Base-by-base conservation (phyloP, 2,113 vertebrate species). In the Tyrannus savana region DNA sequence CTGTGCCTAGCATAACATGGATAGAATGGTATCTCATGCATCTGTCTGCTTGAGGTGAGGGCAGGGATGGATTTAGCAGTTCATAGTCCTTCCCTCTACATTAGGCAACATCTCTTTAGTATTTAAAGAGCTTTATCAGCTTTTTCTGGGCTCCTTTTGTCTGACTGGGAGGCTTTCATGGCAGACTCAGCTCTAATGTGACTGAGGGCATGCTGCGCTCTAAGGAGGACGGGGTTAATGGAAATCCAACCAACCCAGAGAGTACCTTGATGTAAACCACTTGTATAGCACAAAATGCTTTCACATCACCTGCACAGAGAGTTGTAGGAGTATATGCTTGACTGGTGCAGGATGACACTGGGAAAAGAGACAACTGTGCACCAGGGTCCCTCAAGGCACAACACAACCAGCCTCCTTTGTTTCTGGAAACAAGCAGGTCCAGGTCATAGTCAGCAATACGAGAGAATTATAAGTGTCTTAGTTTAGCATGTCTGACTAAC, bases 261-360 rank as follows among this genome's bases (percentile, higher is more conserved):
- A 80, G 89, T 4, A 76, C 72, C 68, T 56, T 16, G 90, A 58
- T 91, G 84, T 66, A 84, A 88, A 93, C 76, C 94, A 46, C 30
- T 86, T 79, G 93, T 90, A 76, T 55, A 76, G 72, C 78, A 86
- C 69, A 91, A 82, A 95, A 73, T 33, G 75, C 78, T 91, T 63
- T 56, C 30, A 31, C 68, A 60, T 94, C 76, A 50, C 63, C 68
- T 88, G 83, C 88, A 37, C 76, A 14, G 4, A 64, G 50, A 69
- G 22, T 78, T 91, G 75, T 39, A 88, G 37, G 52, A 83, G 23
- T 3, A 16, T 16, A 4, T 67, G 90, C 80, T 58, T 87, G 86
- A 2, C 49, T 95, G 75, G 44, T 68, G 33, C 92, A 53, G 68
- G 78, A 31, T 79, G 52, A 37, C 56, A 19, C 44, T 42, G 82